Percentiles rank a stretch among this genome's conserved stretches.
Conservation (phyloP, 2,113 vertebrate species). For the Protobothrops flavoviridis region DNA sequence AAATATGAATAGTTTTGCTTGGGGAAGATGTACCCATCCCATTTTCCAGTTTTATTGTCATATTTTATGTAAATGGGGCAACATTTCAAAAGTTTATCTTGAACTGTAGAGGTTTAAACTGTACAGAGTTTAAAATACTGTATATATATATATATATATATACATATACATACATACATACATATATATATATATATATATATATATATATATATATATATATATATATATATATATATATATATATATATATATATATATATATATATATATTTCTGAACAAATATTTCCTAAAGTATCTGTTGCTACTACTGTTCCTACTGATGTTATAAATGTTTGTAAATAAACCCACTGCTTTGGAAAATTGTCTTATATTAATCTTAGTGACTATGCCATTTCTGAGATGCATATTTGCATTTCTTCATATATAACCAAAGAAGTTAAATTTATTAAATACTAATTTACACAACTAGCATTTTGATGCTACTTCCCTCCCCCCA, state of each 20-base stretch:
- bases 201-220: too few relatives aligned
- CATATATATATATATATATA: too few relatives aligned
- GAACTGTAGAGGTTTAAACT: background rate
- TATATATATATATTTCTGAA: background rate
- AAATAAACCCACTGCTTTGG: background rate
- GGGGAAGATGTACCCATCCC: background rate
- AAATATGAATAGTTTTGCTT: background rate
- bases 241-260: too few relatives aligned
- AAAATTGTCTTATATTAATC: background rate
- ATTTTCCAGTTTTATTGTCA: background rate
- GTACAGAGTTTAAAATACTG: background rate
- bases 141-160: background rate
- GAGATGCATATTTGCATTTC: background rate
- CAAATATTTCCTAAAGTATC: background rate
- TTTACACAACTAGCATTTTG: background rate
- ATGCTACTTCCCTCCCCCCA: background rate
- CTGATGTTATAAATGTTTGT: background rate
- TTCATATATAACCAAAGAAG: background rate
- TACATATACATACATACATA: too few relatives aligned
- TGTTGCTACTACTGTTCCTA: background rate
- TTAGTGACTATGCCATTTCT: background rate
- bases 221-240: too few relatives aligned
- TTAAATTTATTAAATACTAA: background rate
- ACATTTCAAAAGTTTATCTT: background rate
- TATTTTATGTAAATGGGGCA: background rate